phyloP scores from a whole-genome alignment of 2,113 vertebrate species.

The Bubo scandiacus region DNA sequence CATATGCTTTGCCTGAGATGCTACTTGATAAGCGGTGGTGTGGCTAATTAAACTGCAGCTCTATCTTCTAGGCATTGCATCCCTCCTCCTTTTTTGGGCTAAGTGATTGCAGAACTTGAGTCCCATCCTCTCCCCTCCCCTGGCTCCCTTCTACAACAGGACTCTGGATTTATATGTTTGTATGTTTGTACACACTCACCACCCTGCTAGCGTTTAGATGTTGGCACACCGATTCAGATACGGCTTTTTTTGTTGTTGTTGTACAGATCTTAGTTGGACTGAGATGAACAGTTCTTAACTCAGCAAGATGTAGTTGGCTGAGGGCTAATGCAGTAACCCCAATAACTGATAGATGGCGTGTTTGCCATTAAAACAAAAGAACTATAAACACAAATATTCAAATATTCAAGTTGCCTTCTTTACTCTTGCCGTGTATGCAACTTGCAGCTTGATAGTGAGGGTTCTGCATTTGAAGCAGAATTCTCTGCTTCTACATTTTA shows the following conservation, averaged over 20 bases:
- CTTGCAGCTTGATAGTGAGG: not conserved
- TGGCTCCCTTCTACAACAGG: not conserved
- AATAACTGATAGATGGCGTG: slow-evolving; percentile 60
- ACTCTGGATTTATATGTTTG: not conserved
- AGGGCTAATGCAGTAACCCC: slow-evolving; percentile 24
- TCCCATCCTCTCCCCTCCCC: not conserved
- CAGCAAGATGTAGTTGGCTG: not conserved
- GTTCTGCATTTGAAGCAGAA: not conserved
- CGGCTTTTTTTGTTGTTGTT: not conserved
- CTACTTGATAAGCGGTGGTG: not conserved
- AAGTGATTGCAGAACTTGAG: not conserved
- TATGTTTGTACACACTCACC: rapidly evolving
- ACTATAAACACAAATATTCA: not conserved
- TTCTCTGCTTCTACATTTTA: not conserved
- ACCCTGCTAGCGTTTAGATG: not conserved
- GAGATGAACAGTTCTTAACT: not conserved
- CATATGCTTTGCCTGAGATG: not conserved
- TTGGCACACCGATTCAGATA: not conserved
- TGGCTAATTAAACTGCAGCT: not conserved
- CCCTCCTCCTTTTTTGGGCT: not conserved
- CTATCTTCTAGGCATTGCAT: not conserved
- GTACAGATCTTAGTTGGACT: not conserved
- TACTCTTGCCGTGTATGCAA: not conserved
- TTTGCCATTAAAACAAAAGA: slow-evolving; percentile 55
- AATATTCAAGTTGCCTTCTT: not conserved